A percentile compares a stretch with the other conserved stretches of the same genome.
phyloP scores from a whole-genome alignment of 2,797 vertebrate genomes.

The Labeo calbasu region DNA sequence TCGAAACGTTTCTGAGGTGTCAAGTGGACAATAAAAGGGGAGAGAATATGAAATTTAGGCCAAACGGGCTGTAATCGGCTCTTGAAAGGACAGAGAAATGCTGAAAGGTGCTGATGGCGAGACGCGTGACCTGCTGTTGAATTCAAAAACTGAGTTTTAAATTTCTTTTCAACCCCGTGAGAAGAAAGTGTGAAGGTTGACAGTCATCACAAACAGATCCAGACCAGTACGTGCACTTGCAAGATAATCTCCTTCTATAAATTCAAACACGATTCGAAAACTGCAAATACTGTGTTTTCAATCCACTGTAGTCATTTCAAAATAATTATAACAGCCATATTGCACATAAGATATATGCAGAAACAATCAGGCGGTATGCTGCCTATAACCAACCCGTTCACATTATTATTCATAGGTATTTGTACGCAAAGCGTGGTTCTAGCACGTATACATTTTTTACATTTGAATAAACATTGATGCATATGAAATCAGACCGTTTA shows the following conservation, averaged over 20 bases:
- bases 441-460: not conserved
- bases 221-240: not conserved
- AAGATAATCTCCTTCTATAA: not conserved
- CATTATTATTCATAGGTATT: constrained; percentile 35
- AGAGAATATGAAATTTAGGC: constrained; percentile 14
- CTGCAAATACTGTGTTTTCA: not conserved
- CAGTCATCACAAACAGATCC: not conserved
- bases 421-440: not conserved
- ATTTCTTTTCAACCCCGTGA: not conserved
- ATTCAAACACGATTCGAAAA: constrained; percentile 11
- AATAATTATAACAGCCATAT: not conserved
- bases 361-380: not conserved
- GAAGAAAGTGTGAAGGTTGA: constrained; percentile 6
- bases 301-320: not conserved
- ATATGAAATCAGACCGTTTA: not conserved
- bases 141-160: constrained; percentile 18
- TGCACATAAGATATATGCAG: not conserved
- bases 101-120: constrained; percentile 35
- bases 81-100: constrained; percentile 36
- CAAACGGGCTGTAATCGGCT: constrained; percentile 37
- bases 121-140: constrained; percentile 22
- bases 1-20: constrained; percentile 40
- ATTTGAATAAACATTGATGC: constrained; percentile 2
- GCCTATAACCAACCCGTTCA: not conserved
- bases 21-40: constrained; percentile 48